Percentiles rank a stretch among this genome's conserved stretches.
Conservation (phyloP, 2,113 vertebrate genomes). For the Neomonachus schauinslandi region DNA sequence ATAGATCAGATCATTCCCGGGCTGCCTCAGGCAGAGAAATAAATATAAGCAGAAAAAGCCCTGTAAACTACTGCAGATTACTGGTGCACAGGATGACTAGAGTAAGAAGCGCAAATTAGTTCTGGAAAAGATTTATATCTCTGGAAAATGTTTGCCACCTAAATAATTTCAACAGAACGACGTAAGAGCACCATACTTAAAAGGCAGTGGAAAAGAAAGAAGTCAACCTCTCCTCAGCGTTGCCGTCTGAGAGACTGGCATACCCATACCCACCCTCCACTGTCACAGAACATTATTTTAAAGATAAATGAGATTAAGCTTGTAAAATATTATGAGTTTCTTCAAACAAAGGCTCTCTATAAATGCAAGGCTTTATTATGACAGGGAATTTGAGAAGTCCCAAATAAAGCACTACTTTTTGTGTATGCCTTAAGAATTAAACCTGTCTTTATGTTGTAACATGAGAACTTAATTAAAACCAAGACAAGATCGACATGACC, state of each 20-base stretch:
- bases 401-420: neutral
- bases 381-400: neutral
- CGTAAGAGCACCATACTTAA: neutral
- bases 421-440: neutral
- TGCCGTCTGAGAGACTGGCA: neutral
- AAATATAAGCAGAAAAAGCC: neutral
- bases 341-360: neutral
- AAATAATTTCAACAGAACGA: conserved; percentile 33
- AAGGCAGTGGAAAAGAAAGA: neutral
- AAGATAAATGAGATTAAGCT: neutral
- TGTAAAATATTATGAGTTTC: neutral
- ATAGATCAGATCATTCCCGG: neutral
- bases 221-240: neutral
- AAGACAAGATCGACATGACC: neutral
- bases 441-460: neutral
- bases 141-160: conserved; percentile 42
- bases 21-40: neutral
- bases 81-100: neutral
- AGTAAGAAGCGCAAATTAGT: neutral
- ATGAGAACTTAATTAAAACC: neutral
- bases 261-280: neutral
- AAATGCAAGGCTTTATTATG: neutral
- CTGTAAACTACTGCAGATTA: neutral
- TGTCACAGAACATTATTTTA: neutral
- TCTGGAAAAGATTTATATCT: conserved; percentile 27